Evolutionary conservation across 1,140 invertebrate genomes (phyloP).

Genomic region (Drosophila kurseongensis): DNA sequence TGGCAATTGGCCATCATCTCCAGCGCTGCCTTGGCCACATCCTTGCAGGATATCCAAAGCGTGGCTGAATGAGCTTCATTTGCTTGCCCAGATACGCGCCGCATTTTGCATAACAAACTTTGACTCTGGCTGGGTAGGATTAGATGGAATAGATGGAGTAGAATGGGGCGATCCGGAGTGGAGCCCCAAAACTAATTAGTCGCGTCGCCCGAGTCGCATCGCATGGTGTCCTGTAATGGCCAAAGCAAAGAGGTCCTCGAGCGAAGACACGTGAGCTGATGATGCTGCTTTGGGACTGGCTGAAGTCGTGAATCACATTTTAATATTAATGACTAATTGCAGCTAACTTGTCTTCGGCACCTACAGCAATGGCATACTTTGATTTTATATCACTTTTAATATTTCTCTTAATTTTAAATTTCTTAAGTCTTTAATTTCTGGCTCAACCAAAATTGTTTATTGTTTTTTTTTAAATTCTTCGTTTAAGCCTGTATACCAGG

Average conservation of each 20-base stretch:
- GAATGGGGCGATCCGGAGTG: slow-evolving; percentile 7
- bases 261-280: slow-evolving; percentile 67
- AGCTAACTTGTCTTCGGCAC: slow-evolving; percentile 42
- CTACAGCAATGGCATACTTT: too few species aligned
- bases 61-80: slow-evolving; percentile 77
- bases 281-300: slow-evolving; percentile 16
- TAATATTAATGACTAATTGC: slow-evolving; percentile 78
- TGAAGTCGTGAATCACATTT: slow-evolving; percentile 46
- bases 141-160: neutral
- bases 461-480: slow-evolving; percentile 10
- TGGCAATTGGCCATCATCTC: slow-evolving; percentile 77
- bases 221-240: slow-evolving; percentile 17
- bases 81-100: slow-evolving; percentile 63
- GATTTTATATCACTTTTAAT: neutral
- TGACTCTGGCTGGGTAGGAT: slow-evolving; percentile 1
- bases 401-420: neutral
- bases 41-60: slow-evolving; percentile 60
- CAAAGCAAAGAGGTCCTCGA: slow-evolving; percentile 18
- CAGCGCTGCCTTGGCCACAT: slow-evolving; percentile 73
- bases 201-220: slow-evolving; percentile 26
- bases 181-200: slow-evolving; percentile 77
- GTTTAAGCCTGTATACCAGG: slow-evolving; percentile 5
- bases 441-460: neutral
- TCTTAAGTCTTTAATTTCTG: too few species aligned
- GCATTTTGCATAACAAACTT: slow-evolving; percentile 82